phyloP scores from a whole-genome alignment of 2,888 invertebrate species.

The Chalcis sispes region DNA sequence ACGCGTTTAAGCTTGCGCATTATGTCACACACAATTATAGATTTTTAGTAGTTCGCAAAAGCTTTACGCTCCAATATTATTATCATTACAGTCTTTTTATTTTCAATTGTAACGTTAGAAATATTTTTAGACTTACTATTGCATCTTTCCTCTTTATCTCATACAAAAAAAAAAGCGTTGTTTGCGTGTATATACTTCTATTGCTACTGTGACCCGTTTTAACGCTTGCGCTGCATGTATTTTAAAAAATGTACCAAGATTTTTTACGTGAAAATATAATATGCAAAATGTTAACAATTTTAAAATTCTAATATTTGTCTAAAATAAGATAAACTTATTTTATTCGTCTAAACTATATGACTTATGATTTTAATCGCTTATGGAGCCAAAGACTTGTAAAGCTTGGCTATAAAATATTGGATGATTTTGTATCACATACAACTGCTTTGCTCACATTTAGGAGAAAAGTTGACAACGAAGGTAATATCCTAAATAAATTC shows the following conservation, averaged over 20 bases:
- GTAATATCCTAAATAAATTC: conserved; percentile 40
- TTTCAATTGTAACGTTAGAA: conserved; percentile 52
- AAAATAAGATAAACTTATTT: conserved; percentile 28
- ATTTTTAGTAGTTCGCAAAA: conserved; percentile 49
- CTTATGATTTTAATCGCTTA: conserved; percentile 32
- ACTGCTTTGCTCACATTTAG: conserved; percentile 33
- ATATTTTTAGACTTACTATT: conserved; percentile 54
- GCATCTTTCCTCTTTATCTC: conserved; percentile 49
- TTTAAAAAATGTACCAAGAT: conserved; percentile 45
- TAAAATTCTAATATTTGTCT: conserved; percentile 41
- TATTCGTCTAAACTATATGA: conserved; percentile 19
- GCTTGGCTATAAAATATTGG: conserved; percentile 47
- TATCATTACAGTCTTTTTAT: conserved; percentile 55
- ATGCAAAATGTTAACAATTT: conserved; percentile 17
- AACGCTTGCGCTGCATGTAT: conserved; percentile 56
- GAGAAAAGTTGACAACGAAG: conserved; percentile 53
- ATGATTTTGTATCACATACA: conserved; percentile 19
- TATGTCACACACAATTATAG: conserved; percentile 46
- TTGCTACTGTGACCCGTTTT: conserved; percentile 44
- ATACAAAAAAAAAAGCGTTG: conserved; percentile 47
- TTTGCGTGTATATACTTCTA: conserved; percentile 52
- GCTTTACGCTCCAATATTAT: conserved; percentile 51
- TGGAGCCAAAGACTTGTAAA: conserved; percentile 47
- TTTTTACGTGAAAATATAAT: conserved; percentile 32
- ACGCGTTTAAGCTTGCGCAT: conserved; percentile 47